Percentiles rank a stretch among this genome's conserved stretches.
phyloP scores from a whole-genome alignment of 2,888 invertebrate species.

The Lasioglossum pauxillum region DNA sequence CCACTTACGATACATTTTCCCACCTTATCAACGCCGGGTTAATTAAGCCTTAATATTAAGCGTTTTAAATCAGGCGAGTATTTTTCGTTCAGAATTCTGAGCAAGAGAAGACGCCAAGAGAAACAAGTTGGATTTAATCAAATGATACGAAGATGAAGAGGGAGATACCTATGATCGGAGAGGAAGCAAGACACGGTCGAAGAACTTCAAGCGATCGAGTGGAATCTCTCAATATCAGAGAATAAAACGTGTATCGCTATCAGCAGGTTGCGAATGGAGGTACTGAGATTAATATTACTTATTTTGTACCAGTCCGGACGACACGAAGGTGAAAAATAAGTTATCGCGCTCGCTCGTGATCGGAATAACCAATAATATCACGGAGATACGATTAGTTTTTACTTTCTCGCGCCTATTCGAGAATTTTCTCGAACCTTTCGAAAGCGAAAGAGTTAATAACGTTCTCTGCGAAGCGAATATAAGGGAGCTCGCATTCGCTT shows the following conservation, averaged over 20 bases:
- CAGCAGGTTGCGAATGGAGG: background rate
- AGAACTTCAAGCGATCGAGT: background rate
- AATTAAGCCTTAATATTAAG: too few relatives aligned
- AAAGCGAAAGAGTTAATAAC: background rate
- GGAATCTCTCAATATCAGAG: background rate
- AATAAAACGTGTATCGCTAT: background rate
- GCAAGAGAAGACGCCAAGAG: too few relatives aligned
- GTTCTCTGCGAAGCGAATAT: background rate
- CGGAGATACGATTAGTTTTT: background rate
- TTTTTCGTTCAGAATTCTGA: too few relatives aligned
- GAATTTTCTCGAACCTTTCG: background rate
- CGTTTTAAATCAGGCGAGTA: too few relatives aligned
- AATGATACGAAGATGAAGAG: background rate
- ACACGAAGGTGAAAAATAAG: background rate
- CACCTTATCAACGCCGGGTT: too few relatives aligned
- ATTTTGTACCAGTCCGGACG: background rate
- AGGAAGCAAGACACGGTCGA: background rate
- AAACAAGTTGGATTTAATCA: too few relatives aligned
- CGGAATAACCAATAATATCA: background rate
- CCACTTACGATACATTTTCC: too few relatives aligned
- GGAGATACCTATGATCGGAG: background rate
- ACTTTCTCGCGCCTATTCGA: background rate
- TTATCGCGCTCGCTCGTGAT: slow-evolving; percentile 1
- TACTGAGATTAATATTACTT: background rate
- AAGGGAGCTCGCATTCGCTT: background rate